Evolutionary conservation across 2,888 invertebrate genomes (phyloP), one percentile per base, ranked within the genome.

Genomic region (Lottia scabra): DNA sequence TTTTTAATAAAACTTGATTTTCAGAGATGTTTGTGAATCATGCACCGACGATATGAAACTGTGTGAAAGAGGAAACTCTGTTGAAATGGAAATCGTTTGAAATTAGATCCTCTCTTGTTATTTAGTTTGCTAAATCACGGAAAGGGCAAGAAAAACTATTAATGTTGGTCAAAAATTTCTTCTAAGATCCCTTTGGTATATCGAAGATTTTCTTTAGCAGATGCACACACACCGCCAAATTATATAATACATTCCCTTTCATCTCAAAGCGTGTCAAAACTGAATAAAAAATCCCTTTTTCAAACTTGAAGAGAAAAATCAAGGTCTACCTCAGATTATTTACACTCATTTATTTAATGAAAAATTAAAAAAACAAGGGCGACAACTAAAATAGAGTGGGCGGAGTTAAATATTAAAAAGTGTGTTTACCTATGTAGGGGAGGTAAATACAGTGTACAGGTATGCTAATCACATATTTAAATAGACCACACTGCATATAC

Each of bases 41-140:
- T 70, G 70, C 66, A 70, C 66, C 66, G 48, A 66, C 23, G 70
- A 65, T 65, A 70, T 70, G 70, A 70, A 27, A n/a, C 38, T 65
- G 56, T 44, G 64, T 62, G 70, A 65, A 70, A 70, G 43, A 38
- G 15, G 70, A 70, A 26, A 62, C 56, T 45, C 66, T 23, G 23
- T 19, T 38, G 38, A 56, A 70, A 48, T 43, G 43, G 43, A 62
- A 56, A n/a, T 66, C 70, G 65, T 70, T 70, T 70, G 70, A 70
- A 70, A 70, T 70, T 13, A 43, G 70, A 70, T 38, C 46, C 56
- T 12, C 56, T 56, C 23, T 56, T 19, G 19, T 56, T 19, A n/a
- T 19, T 56, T 56, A 23, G 56, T 23, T 56, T 56, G 56, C 56
- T 23, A 56, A n/a, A 56, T 56, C 56, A 56, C 56, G 56, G 19